Evolutionary conservation across 2,888 invertebrate genomes (phyloP), one percentile per base, ranked within the genome.

Genomic region (Helleia helle): DNA sequence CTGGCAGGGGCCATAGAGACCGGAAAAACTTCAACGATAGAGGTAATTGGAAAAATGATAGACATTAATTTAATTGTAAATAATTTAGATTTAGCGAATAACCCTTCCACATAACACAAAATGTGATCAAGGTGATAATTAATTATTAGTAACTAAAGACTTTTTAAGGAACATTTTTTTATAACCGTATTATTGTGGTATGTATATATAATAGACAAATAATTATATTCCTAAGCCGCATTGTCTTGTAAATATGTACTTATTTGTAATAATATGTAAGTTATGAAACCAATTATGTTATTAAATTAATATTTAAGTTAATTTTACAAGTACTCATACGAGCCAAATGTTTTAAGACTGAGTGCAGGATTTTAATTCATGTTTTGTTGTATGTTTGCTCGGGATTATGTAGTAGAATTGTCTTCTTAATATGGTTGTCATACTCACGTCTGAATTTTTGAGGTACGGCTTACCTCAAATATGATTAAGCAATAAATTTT

Each of bases 261-360:
- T 44, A 47, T 46, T 39, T 56, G 54, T 60, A 55, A 56, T 58
- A 48, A 55, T 52, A 58, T 59, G 54, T 58, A 54, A 41, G 12
- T 28, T 59, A 44, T 41, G 36, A 24, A 45, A 44, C 36, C 38
- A 49, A 44, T 43, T 50, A 43, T 47, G 38, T 45, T 43, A 31
- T 47, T 48, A 42, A n/a, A 40, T 36, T 29, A 52, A 44, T 51
- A 44, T 48, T 57, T 59, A 60, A 51, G 58, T 62, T 65, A 60
- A 50, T n/a, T 54, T 58, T 60, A 58, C 55, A 70, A 61, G 69
- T 73, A 71, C 75, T 79, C 72, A 67, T 71, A 74, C 68, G 76
- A 77, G 81, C 81, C 83, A 81, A 83, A 83, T 75, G 71, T 73
- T 73, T 72, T 64, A 81, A 84, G 84, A 84, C 84, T 84, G 84